Percentiles rank a stretch among this genome's conserved stretches.
These are phyloP conservation scores for Gnathonemus echidnorhynchus DNA, from an alignment of 2,113 vertebrate genomes.

Conservation along the genomic window DNA sequence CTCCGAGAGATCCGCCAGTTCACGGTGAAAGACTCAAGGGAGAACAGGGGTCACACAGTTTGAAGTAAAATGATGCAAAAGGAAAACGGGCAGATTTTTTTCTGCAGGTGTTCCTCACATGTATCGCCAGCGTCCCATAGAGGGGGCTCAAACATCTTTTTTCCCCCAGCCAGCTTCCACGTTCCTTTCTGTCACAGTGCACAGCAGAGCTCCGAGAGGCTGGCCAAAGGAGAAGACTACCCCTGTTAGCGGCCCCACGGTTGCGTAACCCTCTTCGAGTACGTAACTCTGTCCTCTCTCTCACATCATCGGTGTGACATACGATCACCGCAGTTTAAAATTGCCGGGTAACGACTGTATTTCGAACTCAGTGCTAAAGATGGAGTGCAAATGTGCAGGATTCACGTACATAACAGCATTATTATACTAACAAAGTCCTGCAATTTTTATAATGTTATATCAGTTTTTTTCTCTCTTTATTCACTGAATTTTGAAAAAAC, in stretches of 20 bases:
- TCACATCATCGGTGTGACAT: background rate
- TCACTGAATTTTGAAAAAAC: background rate
- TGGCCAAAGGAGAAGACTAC: background rate
- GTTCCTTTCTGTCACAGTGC: background rate
- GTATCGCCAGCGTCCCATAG: slow-evolving; percentile 3
- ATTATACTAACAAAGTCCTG: background rate
- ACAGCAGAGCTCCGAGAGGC: background rate
- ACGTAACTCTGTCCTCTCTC: background rate
- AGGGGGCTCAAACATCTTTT: slow-evolving; percentile 21
- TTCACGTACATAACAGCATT: background rate
- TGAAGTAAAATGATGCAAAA: slow-evolving; percentile 19
- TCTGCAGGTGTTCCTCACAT: background rate
- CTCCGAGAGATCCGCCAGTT: slow-evolving; percentile 44
- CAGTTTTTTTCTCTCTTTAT: background rate
- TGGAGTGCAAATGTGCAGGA: too few relatives aligned
- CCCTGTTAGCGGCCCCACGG: background rate
- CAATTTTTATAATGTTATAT: background rate
- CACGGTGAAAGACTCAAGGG: slow-evolving; percentile 60
- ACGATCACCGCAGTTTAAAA: background rate
- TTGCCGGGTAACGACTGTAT: background rate
- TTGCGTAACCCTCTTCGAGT: background rate
- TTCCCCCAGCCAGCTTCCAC: background rate
- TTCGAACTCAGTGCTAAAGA: background rate
- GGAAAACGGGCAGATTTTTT: background rate
- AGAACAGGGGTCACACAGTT: slow-evolving; percentile 30